Evolutionary conservation across 1,140 invertebrate genomes (phyloP).

Genomic region (Pissodes strobi): DNA sequence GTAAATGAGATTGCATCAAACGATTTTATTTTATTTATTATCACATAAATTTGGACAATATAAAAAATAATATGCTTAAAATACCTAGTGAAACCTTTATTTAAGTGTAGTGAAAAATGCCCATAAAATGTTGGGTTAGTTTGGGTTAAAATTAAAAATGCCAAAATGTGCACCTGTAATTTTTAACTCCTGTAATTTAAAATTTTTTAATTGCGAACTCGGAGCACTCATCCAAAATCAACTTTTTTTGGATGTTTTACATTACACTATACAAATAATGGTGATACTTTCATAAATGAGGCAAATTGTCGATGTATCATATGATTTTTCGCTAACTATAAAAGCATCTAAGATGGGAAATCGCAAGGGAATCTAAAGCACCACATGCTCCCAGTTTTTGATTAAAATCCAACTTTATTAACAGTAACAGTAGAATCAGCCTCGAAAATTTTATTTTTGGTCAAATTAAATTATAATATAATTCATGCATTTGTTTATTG

Average conservation of each 20-base stretch:
- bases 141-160: too few species aligned
- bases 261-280: slow-evolving; percentile 7
- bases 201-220: too few species aligned
- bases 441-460: slow-evolving; percentile 11
- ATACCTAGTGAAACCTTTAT: not conserved
- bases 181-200: too few species aligned
- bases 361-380: slow-evolving; percentile 29
- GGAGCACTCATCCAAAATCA: too few species aligned
- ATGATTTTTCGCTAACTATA: slow-evolving; percentile 40
- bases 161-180: too few species aligned
- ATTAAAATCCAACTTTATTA: slow-evolving; percentile 15
- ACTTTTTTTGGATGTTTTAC: not conserved
- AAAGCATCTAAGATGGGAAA: slow-evolving; percentile 42
- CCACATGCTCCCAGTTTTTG: slow-evolving; percentile 39
- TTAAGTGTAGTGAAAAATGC: not conserved
- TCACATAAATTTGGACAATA: too few species aligned
- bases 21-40: too few species aligned
- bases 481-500: too few species aligned
- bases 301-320: slow-evolving; percentile 42
- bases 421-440: not conserved
- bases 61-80: too few species aligned
- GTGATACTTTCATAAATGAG: not conserved
- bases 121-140: slow-evolving; percentile 5
- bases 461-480: slow-evolving; percentile 24
- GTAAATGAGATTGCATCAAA: too few species aligned